phyloP scores from a whole-genome alignment of 1,140 invertebrate genomes.

The Aricia agestis region DNA sequence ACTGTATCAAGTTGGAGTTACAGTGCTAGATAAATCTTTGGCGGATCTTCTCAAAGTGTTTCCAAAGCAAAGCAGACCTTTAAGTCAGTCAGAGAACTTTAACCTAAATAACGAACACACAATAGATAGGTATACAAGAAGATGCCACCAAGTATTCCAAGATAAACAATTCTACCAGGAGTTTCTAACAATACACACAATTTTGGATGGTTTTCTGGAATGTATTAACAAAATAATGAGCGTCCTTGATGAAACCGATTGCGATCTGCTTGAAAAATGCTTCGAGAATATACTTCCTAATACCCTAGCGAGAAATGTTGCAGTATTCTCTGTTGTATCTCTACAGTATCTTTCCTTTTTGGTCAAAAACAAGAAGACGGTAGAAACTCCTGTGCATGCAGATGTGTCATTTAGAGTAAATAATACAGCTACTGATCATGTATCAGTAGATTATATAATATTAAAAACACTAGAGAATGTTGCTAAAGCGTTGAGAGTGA shows the following conservation, averaged over 20 bases:
- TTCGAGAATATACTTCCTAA: slow-evolving; percentile 58
- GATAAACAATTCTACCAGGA: slow-evolving; percentile 71
- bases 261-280: slow-evolving; percentile 62
- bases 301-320: slow-evolving; percentile 54
- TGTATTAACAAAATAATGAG: slow-evolving; percentile 44
- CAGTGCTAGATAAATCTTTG: slow-evolving; percentile 56
- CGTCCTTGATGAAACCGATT: slow-evolving; percentile 55
- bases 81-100: slow-evolving; percentile 71
- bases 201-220: slow-evolving; percentile 58
- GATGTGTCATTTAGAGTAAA: slow-evolving; percentile 62
- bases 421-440: slow-evolving; percentile 44
- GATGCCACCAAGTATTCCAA: slow-evolving; percentile 72
- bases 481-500: slow-evolving; percentile 52
- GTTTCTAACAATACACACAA: slow-evolving; percentile 57
- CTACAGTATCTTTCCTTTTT: slow-evolving; percentile 73
- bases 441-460: slow-evolving; percentile 56
- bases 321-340: slow-evolving; percentile 66
- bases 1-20: slow-evolving; percentile 49
- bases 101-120: slow-evolving; percentile 63
- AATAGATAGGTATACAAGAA: slow-evolving; percentile 68
- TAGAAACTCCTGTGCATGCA: slow-evolving; percentile 49
- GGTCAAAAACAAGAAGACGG: slow-evolving; percentile 65
- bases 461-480: slow-evolving; percentile 56
- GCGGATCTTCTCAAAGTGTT: slow-evolving; percentile 61
- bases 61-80: slow-evolving; percentile 68